phyloP scores from a whole-genome alignment of 1,140 invertebrate genomes.

The Rhizoglyphus robini region DNA sequence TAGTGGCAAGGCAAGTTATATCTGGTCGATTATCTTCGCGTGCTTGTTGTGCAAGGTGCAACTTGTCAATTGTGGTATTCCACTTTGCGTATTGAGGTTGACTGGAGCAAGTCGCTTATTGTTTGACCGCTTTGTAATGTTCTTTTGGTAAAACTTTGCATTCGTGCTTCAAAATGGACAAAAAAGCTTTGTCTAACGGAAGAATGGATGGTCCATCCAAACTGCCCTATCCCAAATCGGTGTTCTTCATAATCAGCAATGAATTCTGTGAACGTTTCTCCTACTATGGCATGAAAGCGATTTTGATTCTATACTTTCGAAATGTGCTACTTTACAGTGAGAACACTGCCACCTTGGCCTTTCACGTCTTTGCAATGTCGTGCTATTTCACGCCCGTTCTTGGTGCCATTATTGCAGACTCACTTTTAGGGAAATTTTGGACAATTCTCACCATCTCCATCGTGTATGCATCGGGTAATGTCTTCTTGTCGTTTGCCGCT shows the following conservation, averaged over 20 bases:
- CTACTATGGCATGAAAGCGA: constrained; percentile 86
- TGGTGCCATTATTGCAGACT: constrained; percentile 75
- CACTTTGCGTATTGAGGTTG: no score
- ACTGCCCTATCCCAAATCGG: constrained; percentile 57
- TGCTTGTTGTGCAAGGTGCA: no score
- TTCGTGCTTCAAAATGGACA: no score
- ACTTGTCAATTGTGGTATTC: no score
- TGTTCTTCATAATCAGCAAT: constrained; percentile 87
- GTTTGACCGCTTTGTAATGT: no score
- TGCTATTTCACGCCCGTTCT: constrained; percentile 73
- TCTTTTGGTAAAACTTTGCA: no score
- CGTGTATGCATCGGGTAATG: constrained; percentile 73
- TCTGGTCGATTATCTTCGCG: no score
- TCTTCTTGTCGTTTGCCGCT: constrained; percentile 48
- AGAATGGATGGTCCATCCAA: background rate
- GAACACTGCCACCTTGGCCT: constrained; percentile 57
- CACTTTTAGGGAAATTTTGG: constrained; percentile 61
- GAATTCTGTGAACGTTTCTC: constrained; percentile 94
- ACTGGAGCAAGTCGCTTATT: no score
- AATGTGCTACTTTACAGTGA: constrained; percentile 49
- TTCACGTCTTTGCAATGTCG: constrained; percentile 65
- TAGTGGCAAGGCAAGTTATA: no score
- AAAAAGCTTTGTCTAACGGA: no score
- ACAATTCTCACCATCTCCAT: constrained; percentile 39
- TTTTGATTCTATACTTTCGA: constrained; percentile 62